Base-by-base conservation (phyloP, 1,140 invertebrate species). In the Euwallacea fornicatus region DNA sequence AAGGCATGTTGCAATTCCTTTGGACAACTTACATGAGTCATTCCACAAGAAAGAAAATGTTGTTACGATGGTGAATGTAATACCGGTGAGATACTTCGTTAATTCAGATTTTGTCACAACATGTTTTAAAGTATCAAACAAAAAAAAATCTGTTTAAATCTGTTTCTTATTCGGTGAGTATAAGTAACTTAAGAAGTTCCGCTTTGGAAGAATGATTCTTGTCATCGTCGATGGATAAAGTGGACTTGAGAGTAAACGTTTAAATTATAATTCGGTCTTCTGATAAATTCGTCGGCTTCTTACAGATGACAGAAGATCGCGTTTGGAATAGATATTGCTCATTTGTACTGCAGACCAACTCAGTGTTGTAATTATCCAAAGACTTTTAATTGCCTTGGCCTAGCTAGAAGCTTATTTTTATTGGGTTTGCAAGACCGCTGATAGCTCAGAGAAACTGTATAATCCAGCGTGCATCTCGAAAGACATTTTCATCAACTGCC, bases 361-460 rank as follows among this genome's bases (percentile, higher is more conserved):
- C 21, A 33, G 59, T 8, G 11, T 61, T 61, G 41, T 42, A 61
- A 42, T 61, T 61, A 61, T 21, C 59, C 16, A 41, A 11, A 41
- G 59, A 61, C 43, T 61, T 61, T 61, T 61, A 61, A 61, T 61
- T 61, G 59, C 59, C 16, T 61, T 61, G 41, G 59, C 43, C 59
- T 61, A 53, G 50, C 50, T 11, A 53, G 9, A 33, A 33, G 21
- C 21, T 33, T 33, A 1, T 33, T 33, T 33, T 33, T 33, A 33
- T 33, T 33, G 4, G 21, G 21, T 33, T 33, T 33, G 21, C 21
- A 33, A 33, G 21, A 33, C 1, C 4, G 4, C 4, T 33, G 21
- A 33, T 33, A 33, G 21, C 21, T 33, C 21, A 33, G 1, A 33
- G 21, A 33, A 33, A 33, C 21, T 33, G 21, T 33, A 33, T 33